Percentiles rank a stretch among this genome's conserved stretches.
phyloP scores from a whole-genome alignment of 2,113 vertebrate species.

The Tragulus kanchil region DNA sequence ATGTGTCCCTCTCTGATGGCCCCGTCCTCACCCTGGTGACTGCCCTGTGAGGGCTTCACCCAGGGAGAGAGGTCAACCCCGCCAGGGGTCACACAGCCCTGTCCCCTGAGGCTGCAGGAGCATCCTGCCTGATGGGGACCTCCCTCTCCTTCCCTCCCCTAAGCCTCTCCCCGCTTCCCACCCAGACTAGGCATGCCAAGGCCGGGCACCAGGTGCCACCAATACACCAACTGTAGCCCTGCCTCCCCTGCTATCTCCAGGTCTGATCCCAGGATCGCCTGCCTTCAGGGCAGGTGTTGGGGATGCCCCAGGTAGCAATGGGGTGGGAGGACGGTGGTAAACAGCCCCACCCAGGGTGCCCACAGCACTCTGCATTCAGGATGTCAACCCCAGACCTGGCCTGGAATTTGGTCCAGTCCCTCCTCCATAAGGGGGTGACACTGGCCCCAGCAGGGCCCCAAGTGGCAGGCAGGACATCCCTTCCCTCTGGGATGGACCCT shows the following conservation, averaged over 20 bases:
- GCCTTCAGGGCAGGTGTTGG: too few relatives aligned
- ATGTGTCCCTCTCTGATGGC: not conserved
- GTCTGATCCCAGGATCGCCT: not conserved
- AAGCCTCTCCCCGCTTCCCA: not conserved
- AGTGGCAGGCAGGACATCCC: not conserved
- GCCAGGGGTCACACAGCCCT: not conserved
- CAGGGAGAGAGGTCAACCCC: not conserved
- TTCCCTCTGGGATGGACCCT: not conserved
- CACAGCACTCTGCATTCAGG: not conserved
- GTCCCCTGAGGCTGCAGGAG: not conserved
- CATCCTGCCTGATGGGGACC: not conserved
- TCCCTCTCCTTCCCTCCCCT: not conserved
- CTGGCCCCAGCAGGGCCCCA: not conserved
- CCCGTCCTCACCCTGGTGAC: not conserved
- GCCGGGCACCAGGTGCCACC: not conserved
- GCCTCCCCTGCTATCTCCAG: not conserved
- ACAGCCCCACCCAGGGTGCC: not conserved
- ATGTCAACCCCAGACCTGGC: not conserved
- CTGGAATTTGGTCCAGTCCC: not conserved
- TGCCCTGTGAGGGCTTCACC: too few relatives aligned
- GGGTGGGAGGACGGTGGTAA: rapidly evolving
- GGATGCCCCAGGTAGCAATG: too few relatives aligned
- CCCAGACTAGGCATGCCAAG: not conserved
- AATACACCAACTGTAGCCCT: not conserved
- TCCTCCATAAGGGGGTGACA: not conserved